Evolutionary conservation across 2,888 invertebrate species (phyloP), one percentile per base, ranked within the genome.

Genomic region (Drosophila diplacantha): DNA sequence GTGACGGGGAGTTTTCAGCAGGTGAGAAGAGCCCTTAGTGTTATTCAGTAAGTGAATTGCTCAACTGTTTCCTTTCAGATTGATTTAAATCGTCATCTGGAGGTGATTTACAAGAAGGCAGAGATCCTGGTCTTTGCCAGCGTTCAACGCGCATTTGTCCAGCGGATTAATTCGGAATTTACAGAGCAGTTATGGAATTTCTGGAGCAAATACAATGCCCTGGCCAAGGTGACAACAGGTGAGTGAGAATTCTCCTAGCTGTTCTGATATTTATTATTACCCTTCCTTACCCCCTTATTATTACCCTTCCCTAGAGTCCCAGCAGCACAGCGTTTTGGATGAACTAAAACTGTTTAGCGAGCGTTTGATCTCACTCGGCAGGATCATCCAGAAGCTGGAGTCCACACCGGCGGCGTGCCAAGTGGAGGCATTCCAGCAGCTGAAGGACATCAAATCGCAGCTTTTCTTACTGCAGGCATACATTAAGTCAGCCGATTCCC

Each of bases 1-100:
- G 88, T 89, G 0, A 89, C 88, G 4, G 99, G 99, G 51, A 97
- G 98, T 69, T 99, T 98, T 89, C 99, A 99, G 90, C 99, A 99
- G 93, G 90, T 91, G 51, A 71, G 3, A 70, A 6, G 3, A 5
- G 5, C 1, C 0, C 47, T 46, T 1, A 6, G 1, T 12, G 2
- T 12, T 11, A 24, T 12, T 12, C 12, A 14, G 12, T 6, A 9
- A n/a, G n/a, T n/a, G n/a, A n/a, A 29, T 18, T 14, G 18, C 29
- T 5, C 0, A 46, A 5, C 20, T 14, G 31, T 24, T 24, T 1
- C n/a, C 3, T 65, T 64, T 9, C 32, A 88, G 88, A 85, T 88
- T 53, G 88, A 88, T 75, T 75, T 88, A 0, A 88, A 88, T 72
- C 86, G 87, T 3, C 94, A 94, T 85, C 89, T 95, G 43, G 95